Base-by-base conservation (phyloP, 2,888 invertebrate genomes). In the Anodontia alba region DNA sequence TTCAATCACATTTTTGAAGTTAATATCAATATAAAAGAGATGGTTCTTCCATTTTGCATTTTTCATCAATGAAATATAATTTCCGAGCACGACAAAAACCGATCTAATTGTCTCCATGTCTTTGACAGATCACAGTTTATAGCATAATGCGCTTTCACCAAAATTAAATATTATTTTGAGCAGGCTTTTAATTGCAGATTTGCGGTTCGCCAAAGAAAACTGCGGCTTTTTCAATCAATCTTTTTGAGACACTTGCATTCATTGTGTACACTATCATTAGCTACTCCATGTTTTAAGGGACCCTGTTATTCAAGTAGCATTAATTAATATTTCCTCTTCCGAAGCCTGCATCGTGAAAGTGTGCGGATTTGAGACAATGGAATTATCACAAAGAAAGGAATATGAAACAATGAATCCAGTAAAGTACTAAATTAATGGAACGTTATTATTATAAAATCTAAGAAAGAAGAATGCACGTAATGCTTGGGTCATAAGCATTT, bases 131-230 rank as follows among this genome's bases (percentile, higher is more conserved):
- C 62, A 33, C 62, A 33, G 62, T 62, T 62, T 62, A 62, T 62
- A 17, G 33, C 62, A 33, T 17, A 15, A 33, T 62, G 33, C 17
- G 62, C 62, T 62, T 23, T 62, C 33, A 33, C 33, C 62, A 33
- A 62, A 62, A 62, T 62, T 62, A 62, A 62, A 62, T 62, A 62
- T 62, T 62, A 62, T 62, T 62, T 62, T 33, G 62, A 62, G 26
- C 33, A 33, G 31, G 33, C 33, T 62, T 62, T 33, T 62, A 62
- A 62, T 33, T 62, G 62, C 33, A 33, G 62, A 31, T 62, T 62
- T 33, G 33, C 33, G 62, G 62, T 62, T 33, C 33, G 20, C 33
- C 62, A 20, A 62, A 33, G 62, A 62, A 62, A 62, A 23, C 54
- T 54, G 23, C 26, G 54, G 26, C 1, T 26, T 8, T 54, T 54